Evolutionary conservation across 2,888 invertebrate genomes (phyloP), one percentile per base, ranked within the genome.

Genomic region (Emmelina monodactyla): DNA sequence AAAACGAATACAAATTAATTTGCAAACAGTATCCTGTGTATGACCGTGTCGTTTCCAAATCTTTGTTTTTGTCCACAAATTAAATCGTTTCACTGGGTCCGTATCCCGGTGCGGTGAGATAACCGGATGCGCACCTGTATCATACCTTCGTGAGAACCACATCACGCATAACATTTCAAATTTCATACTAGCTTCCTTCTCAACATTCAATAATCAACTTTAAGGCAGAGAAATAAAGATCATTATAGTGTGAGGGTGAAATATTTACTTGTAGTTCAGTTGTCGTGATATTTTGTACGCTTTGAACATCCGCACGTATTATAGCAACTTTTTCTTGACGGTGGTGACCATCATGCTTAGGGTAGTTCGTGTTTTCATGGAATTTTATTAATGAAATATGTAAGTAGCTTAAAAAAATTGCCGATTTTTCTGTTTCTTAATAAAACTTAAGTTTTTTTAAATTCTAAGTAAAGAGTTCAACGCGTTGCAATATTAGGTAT

Each of bases 51-150:
- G n/a, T n/a, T n/a, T n/a, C n/a, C n/a, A n/a, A n/a, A n/a, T n/a
- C 44, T 52, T 62, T 63, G 59, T 66, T 58, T 64, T 44, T 49
- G 42, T 41, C 50, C 44, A n/a, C 50, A 56, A 62, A 64, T 67
- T 65, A 65, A 60, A 62, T 54, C 52, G 58, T 51, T 55, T 58
- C 56, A 58, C 55, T 50, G 54, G 60, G 62, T 25, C 25, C 58
- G 53, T 60, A 63, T 62, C 64, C 60, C 53, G 65, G 66, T 62
- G 62, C 56, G 46, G 48, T 47, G 57, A 72, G 73, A 71, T 70
- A 67, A 66, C 73, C 75, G 75, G 76, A 76, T 75, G 75, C 69
- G 65, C 76, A 76, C 76, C 76, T 76, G 76, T 75, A 71, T 50
- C 47, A 40, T 47, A 44, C 41, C 47, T 49, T 57, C 72, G 75